Conservation (phyloP, 2,888 invertebrate species). For the Ophion obscuratus region DNA sequence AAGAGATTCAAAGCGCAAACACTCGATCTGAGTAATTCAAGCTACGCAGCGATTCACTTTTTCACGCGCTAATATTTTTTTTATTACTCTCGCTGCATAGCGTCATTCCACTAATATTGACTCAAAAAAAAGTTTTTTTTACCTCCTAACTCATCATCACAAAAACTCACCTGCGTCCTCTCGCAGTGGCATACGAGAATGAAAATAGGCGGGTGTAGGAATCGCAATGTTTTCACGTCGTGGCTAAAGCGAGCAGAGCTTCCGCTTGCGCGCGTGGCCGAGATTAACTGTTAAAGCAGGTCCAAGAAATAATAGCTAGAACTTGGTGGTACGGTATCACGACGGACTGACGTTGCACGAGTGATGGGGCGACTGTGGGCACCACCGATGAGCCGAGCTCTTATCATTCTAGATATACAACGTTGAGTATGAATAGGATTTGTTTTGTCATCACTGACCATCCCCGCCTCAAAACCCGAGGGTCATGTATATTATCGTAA, state of each 20-base stretch:
- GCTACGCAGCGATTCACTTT: not conserved
- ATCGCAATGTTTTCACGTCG: not conserved
- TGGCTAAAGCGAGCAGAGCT: constrained; percentile 11
- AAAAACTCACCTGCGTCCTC: constrained; percentile 14
- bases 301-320: constrained; percentile 47
- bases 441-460: not conserved
- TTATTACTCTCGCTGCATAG: not conserved
- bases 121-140: not conserved
- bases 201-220: not conserved
- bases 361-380: constrained; percentile 19
- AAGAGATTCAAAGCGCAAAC: constrained; percentile 2
- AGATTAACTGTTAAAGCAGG: constrained; percentile 60
- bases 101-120: not conserved
- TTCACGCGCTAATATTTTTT: not conserved
- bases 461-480: not conserved
- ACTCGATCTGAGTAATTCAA: constrained; percentile 5
- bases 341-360: constrained; percentile 51
- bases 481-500: constrained; percentile 40
- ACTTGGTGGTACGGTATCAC: constrained; percentile 58
- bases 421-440: not conserved
- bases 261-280: constrained; percentile 36
- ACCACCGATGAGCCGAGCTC: constrained; percentile 28
- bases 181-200: not conserved
- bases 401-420: constrained; percentile 41
- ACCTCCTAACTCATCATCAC: not conserved